phyloP scores from a whole-genome alignment of 2,888 invertebrate species.

The Nysson spinosus region DNA sequence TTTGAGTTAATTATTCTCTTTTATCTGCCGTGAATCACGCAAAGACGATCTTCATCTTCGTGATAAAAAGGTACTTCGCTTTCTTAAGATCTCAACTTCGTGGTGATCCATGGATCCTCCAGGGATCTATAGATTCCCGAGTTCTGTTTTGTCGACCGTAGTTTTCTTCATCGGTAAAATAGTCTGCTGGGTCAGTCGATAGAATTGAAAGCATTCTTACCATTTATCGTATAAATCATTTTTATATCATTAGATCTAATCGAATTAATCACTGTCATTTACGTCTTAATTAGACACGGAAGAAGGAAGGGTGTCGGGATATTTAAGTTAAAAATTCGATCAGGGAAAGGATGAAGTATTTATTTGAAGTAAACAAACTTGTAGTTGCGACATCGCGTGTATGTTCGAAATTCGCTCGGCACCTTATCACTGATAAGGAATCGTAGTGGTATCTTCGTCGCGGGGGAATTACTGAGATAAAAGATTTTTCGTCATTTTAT shows the following conservation, averaged over 20 bases:
- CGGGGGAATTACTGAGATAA: slow-evolving; percentile 20
- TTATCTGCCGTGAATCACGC: too few relatives aligned
- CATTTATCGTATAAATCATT: slow-evolving; percentile 2
- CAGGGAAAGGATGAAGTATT: not conserved
- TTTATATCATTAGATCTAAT: not conserved
- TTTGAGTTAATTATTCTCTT: too few relatives aligned
- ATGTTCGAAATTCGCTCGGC: slow-evolving; percentile 12
- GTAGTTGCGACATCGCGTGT: not conserved
- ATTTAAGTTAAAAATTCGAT: not conserved
- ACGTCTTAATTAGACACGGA: too few relatives aligned
- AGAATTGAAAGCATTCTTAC: slow-evolving; percentile 19
- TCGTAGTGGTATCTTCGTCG: slow-evolving; percentile 5
- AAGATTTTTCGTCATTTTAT: not conserved
- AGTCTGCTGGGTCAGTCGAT: slow-evolving; percentile 12
- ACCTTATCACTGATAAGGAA: slow-evolving; percentile 31
- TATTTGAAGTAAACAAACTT: not conserved
- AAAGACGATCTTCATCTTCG: too few relatives aligned
- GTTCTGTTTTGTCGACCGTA: slow-evolving; percentile 14
- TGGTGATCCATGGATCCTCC: too few relatives aligned
- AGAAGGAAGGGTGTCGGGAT: not conserved
- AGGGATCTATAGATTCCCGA: too few relatives aligned
- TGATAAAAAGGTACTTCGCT: too few relatives aligned
- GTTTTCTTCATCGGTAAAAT: slow-evolving; percentile 15
- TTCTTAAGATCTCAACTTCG: too few relatives aligned
- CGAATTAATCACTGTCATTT: too few relatives aligned